Conservation (phyloP, 2,888 invertebrate genomes). For the Argyresthia albistria region DNA sequence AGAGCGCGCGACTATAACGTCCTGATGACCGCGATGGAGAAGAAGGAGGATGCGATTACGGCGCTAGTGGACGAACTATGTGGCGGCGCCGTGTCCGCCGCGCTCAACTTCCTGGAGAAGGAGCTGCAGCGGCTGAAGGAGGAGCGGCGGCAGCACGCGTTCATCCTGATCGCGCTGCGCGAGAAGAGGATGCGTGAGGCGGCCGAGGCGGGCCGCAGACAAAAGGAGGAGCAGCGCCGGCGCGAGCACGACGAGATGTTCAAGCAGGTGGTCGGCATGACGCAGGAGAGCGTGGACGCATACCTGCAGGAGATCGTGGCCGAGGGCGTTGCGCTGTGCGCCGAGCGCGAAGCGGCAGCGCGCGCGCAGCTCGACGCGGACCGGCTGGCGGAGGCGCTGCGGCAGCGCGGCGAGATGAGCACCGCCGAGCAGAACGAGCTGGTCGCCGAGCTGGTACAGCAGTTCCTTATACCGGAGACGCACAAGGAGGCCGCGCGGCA, state of each 20-base stretch:
- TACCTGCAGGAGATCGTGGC: slow-evolving; percentile 41
- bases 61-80: slow-evolving; percentile 79
- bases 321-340: slow-evolving; percentile 42
- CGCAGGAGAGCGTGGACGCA: slow-evolving; percentile 53
- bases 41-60: slow-evolving; percentile 66
- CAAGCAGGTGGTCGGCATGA: slow-evolving; percentile 70
- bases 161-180: slow-evolving; percentile 80
- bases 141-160: slow-evolving; percentile 84
- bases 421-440: slow-evolving; percentile 67
- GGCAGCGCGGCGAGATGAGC: slow-evolving; percentile 29
- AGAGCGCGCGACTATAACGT: slow-evolving; percentile 45
- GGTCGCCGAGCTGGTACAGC: slow-evolving; percentile 71
- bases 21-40: slow-evolving; percentile 33
- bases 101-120: slow-evolving; percentile 80
- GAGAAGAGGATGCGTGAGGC: slow-evolving; percentile 84
- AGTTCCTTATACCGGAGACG: slow-evolving; percentile 70
- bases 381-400: slow-evolving; percentile 21
- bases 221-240: slow-evolving; percentile 80
- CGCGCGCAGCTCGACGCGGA: slow-evolving; percentile 25
- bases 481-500: slow-evolving; percentile 38
- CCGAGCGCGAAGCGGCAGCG: slow-evolving; percentile 36
- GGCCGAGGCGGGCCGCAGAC: slow-evolving; percentile 83
- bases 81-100: slow-evolving; percentile 79
- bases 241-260: slow-evolving; percentile 87
- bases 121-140: slow-evolving; percentile 83